phyloP scores from a whole-genome alignment of 1,140 invertebrate species.

The Zaprionus ornatus region DNA sequence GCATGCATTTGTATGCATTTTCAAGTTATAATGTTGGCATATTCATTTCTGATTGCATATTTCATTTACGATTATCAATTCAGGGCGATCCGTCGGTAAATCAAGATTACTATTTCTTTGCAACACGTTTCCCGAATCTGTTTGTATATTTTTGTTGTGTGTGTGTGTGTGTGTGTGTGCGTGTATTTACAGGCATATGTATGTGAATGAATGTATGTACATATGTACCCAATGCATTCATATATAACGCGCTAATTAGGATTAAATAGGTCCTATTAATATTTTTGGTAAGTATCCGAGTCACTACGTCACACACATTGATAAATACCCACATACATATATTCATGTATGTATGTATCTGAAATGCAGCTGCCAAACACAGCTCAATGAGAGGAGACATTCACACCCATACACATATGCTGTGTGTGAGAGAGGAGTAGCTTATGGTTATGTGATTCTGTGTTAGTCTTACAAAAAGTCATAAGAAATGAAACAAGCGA shows the following conservation, averaged over 20 bases:
- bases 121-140: slow-evolving; percentile 7
- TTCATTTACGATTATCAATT: slow-evolving; percentile 40
- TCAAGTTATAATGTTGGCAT: slow-evolving; percentile 27
- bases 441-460: neutral
- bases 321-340: neutral
- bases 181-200: neutral
- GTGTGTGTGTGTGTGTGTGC: neutral
- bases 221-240: neutral
- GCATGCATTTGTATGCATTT: slow-evolving; percentile 12
- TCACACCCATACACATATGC: neutral
- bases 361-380: neutral
- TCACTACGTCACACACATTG: neutral
- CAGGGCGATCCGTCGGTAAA: slow-evolving; percentile 33
- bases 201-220: slow-evolving; percentile 3
- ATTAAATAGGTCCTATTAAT: neutral
- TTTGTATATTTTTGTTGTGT: slow-evolving; percentile 6
- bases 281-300: neutral
- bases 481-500: neutral
- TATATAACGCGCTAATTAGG: neutral
- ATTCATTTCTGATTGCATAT: slow-evolving; percentile 35
- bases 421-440: neutral
- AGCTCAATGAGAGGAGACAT: neutral
- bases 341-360: neutral
- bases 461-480: neutral
- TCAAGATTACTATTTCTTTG: slow-evolving; percentile 20